Conservation (phyloP, 2,113 vertebrate species). For the cattle (Bos taurus) region DNA sequence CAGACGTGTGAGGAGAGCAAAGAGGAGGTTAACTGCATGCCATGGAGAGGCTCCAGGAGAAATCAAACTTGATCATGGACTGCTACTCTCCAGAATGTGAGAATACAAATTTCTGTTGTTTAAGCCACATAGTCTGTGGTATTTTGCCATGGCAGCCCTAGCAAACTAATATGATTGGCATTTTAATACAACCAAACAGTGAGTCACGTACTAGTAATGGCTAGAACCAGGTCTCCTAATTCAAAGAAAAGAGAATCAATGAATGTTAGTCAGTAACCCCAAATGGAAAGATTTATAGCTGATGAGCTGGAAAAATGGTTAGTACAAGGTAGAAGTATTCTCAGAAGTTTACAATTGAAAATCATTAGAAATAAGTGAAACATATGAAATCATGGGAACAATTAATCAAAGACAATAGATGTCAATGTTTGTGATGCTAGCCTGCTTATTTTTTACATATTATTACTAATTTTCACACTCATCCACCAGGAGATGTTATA, state of each 20-base stretch:
- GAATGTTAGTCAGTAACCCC: not conserved
- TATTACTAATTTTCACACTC: not conserved
- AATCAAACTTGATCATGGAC: not conserved
- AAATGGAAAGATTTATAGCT: not conserved
- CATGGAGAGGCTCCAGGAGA: not conserved
- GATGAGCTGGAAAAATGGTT: not conserved
- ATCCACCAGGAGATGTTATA: not conserved
- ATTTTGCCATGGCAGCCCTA: not conserved
- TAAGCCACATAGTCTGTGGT: not conserved
- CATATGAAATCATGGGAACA: not conserved
- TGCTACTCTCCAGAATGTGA: not conserved
- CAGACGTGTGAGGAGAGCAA: not conserved
- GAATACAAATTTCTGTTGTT: not conserved
- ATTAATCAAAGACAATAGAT: not conserved
- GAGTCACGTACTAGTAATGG: not conserved
- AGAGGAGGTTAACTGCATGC: not conserved
- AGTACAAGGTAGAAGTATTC: not conserved
- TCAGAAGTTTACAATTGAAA: not conserved
- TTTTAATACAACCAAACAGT: not conserved
- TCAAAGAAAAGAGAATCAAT: not conserved
- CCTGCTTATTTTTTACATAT: not conserved
- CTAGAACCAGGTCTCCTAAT: not conserved
- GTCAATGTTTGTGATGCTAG: not conserved
- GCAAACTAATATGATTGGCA: not conserved
- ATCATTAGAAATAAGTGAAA: not conserved